These are phyloP conservation scores for Oscheius sp. DNA, from an alignment of 2,888 invertebrate species.

Conservation along the genomic window DNA sequence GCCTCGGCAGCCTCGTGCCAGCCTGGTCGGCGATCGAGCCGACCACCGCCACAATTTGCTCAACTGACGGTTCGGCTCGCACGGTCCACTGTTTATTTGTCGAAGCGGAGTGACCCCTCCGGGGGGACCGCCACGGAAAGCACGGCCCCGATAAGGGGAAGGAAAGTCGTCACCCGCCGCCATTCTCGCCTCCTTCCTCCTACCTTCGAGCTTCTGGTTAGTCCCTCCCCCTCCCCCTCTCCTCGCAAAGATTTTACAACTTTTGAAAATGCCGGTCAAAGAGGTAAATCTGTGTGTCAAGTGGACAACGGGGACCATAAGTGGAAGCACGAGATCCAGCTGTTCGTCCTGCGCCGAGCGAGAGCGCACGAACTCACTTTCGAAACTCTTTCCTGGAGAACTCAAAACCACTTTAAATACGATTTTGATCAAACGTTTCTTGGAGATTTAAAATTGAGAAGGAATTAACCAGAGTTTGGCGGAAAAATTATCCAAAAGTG, in stretches of 20 bases:
- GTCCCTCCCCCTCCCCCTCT: not conserved
- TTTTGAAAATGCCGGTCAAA: too few relatives aligned
- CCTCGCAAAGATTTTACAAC: not conserved
- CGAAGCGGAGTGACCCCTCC: slow-evolving; percentile 31
- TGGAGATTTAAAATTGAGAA: too few relatives aligned
- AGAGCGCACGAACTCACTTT: slow-evolving; percentile 12
- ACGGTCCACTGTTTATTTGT: slow-evolving; percentile 20
- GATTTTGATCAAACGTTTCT: too few relatives aligned
- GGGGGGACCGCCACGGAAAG: not conserved
- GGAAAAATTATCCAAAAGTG: too few relatives aligned
- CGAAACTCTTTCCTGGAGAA: not conserved
- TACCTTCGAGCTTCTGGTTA: not conserved
- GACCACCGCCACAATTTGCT: slow-evolving; percentile 21
- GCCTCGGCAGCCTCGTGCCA: slow-evolving; percentile 19
- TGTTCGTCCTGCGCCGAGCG: not conserved
- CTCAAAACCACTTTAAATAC: too few relatives aligned
- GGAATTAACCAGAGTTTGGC: too few relatives aligned
- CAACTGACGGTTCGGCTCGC: slow-evolving; percentile 19
- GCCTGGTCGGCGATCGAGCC: slow-evolving; percentile 14
- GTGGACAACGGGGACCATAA: not conserved
- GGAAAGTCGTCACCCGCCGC: not conserved
- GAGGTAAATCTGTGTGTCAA: slow-evolving; percentile 2
- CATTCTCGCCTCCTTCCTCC: not conserved
- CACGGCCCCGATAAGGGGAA: not conserved
- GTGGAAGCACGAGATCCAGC: slow-evolving; percentile 1